Evolutionary conservation across 2,113 vertebrate species (phyloP).

Genomic region (Perca fluviatilis): DNA sequence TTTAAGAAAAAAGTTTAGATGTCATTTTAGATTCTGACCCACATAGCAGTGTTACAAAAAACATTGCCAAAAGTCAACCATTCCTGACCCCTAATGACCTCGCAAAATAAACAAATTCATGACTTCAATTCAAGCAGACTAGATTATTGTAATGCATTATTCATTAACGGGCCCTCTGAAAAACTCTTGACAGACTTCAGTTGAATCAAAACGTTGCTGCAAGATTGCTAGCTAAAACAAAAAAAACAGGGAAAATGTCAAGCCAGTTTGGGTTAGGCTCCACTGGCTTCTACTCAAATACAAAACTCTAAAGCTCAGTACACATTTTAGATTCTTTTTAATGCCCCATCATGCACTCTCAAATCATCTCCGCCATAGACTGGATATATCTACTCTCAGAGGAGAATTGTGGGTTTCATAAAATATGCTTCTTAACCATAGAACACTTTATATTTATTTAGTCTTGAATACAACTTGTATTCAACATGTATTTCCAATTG

Average conservation of each 20-base stretch:
- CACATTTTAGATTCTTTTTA: neutral
- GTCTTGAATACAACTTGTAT: neutral
- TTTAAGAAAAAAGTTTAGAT: neutral
- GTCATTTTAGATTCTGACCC: conserved; percentile 4
- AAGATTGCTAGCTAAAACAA: neutral
- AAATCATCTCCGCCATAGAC: neutral
- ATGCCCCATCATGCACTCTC: neutral
- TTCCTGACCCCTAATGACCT: neutral
- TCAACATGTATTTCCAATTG: neutral
- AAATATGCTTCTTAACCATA: neutral
- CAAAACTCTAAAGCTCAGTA: neutral
- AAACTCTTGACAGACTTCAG: conserved; percentile 17
- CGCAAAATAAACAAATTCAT: conserved; percentile 3
- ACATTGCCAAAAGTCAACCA: neutral
- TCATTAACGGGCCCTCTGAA: conserved; percentile 6
- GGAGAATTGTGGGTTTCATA: neutral
- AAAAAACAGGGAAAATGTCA: conserved; percentile 13
- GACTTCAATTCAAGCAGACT: conserved; percentile 10
- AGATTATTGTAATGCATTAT: conserved; percentile 12
- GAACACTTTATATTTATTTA: neutral
- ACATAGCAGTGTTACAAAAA: neutral
- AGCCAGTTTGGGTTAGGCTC: neutral
- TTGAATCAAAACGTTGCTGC: conserved; percentile 3
- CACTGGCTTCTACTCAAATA: neutral
- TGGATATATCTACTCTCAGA: neutral